Conservation (phyloP, 2,113 vertebrate genomes). For the Chascanopsetta lugubris region DNA sequence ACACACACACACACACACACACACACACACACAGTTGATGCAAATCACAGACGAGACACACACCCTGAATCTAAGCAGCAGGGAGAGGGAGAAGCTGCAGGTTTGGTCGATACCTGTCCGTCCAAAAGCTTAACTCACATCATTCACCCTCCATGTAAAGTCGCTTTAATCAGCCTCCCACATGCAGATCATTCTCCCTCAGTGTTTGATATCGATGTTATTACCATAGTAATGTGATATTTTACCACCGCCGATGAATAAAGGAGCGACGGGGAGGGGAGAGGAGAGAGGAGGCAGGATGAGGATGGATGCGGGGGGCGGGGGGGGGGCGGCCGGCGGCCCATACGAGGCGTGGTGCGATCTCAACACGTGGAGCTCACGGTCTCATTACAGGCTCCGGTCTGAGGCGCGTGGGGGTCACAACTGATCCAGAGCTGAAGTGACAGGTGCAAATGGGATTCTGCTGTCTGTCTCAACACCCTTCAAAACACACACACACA, state of each 20-base stretch:
- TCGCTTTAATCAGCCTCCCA: constrained; percentile 26
- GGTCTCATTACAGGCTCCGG: constrained; percentile 72
- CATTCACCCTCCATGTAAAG: neutral
- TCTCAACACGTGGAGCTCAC: constrained; percentile 70
- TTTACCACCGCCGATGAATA: constrained; percentile 19
- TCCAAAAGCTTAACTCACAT: neutral
- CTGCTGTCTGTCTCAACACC: constrained; percentile 72
- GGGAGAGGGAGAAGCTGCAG: neutral
- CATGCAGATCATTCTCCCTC: constrained; percentile 19
- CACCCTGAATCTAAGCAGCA: constrained; percentile 53
- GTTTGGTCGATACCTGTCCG: neutral
- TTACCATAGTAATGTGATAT: constrained; percentile 2
- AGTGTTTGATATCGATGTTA: constrained; percentile 2
- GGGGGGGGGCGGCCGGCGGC: constrained; percentile 49
- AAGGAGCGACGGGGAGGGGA: neutral
- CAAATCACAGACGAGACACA: constrained; percentile 59
- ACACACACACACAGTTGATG: constrained; percentile 13
- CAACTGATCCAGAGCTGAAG: constrained; percentile 76
- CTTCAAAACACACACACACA: constrained; percentile 29
- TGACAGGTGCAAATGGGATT: constrained; percentile 84
- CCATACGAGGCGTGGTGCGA: constrained; percentile 48
- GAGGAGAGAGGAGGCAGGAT: neutral
- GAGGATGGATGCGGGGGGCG: constrained; percentile 28
- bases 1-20: constrained; percentile 12
- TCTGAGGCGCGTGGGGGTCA: constrained; percentile 74